phyloP scores from a whole-genome alignment of 2,797 vertebrate genomes.

The Serranus cabrilla region DNA sequence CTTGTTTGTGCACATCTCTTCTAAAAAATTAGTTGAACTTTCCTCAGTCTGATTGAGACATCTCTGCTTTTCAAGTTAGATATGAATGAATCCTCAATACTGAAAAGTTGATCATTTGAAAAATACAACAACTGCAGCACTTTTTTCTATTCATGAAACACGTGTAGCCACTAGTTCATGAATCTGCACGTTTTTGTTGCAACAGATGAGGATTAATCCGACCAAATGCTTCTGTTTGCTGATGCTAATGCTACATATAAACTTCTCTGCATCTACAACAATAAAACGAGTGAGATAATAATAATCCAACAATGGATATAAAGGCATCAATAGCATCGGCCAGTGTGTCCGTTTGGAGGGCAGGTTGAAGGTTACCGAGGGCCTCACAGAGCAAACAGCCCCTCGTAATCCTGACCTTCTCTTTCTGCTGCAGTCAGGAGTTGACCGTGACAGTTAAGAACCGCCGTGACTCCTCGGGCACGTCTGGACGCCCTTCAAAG shows the following conservation, averaged over 20 bases:
- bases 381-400: slow-evolving; percentile 69
- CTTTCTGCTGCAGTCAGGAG: slow-evolving; percentile 48
- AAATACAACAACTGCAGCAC: not conserved
- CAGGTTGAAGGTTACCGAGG: slow-evolving; percentile 72
- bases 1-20: too few relatives aligned
- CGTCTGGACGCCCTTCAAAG: slow-evolving; percentile 55
- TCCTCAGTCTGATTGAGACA: too few relatives aligned
- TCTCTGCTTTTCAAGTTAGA: too few relatives aligned
- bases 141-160: not conserved
- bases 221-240: slow-evolving; percentile 73
- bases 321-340: slow-evolving; percentile 34
- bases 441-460: slow-evolving; percentile 76
- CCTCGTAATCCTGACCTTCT: slow-evolving; percentile 73
- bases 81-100: not conserved
- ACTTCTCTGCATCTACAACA: not conserved
- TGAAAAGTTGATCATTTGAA: not conserved
- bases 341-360: slow-evolving; percentile 67
- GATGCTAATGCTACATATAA: slow-evolving; percentile 49
- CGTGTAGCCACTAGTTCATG: not conserved
- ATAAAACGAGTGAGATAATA: slow-evolving; percentile 1
- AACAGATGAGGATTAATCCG: slow-evolving; percentile 43
- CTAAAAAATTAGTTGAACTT: too few relatives aligned
- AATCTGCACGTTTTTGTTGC: not conserved
- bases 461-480: slow-evolving; percentile 49
- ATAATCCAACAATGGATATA: not conserved